Base-by-base conservation (phyloP, 2,888 invertebrate genomes). In the Sabatieria punctata region DNA sequence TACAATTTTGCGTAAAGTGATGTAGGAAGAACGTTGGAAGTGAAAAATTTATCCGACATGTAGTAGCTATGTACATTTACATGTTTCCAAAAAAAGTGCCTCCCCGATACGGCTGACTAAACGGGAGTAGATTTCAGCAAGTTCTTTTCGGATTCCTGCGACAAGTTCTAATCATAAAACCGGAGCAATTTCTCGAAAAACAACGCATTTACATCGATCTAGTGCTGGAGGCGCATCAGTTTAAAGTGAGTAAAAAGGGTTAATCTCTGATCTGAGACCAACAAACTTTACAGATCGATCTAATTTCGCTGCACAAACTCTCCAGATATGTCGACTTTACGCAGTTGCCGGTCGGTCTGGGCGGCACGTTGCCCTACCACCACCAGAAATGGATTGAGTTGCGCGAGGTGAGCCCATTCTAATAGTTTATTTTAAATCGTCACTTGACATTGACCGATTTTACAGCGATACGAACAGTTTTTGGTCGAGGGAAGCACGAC, bases 181-280 rank as follows among this genome's bases (percentile, higher is more conserved):
- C 79, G 23, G 80, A 81, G 60, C 78, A 78, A 41, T 79, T 80
- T 68, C 77, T 80, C 75, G 80, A 80, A 60, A 79, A 80, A 60
- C 77, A 79, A 60, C 64, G 73, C 25, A 77, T 80, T 37, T 54
- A 54, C 35, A 48, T 61, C 41, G 61, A 61, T 43, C 47, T 61
- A 42, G 47, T 57, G 11, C 46, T 61, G 41, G 60, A 59, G 35
- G 55, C 56, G 4, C 58, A 60, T 45, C 52, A 54, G 8, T 59
- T 61, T 49, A 38, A 13, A 13, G 8, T 13, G 21, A 8, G 38
- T 8, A n/a, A 13, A 38, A 38, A 13, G 8, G 18, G 38, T 13
- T n/a, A 13, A 4, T 11, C 25, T 40, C 3, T 19, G 15, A 23
- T 3, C 15, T 40, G 15, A n/a, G n/a, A n/a, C n/a, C n/a, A 22